Percentiles rank a stretch among this genome's conserved stretches.
Evolutionary conservation across 1,140 invertebrate genomes (phyloP).

Genomic region (Polypedilum pembai): DNA sequence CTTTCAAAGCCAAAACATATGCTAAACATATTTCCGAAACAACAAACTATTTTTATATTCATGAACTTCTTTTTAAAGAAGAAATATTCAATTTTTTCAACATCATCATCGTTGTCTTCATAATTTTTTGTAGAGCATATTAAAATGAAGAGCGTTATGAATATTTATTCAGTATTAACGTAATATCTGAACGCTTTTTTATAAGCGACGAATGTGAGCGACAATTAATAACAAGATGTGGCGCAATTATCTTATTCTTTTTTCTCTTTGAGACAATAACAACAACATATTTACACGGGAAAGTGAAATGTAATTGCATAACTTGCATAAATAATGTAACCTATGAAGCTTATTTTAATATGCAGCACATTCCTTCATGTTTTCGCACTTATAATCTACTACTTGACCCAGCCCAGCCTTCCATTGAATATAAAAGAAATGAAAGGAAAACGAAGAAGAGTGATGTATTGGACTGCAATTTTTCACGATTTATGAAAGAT

Average conservation of each 20-base stretch:
- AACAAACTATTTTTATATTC: background rate
- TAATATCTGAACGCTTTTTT: no score
- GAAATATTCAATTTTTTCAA: background rate
- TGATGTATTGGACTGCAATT: background rate
- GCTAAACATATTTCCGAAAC: constrained; percentile 17
- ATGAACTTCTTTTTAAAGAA: background rate
- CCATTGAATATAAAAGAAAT: background rate
- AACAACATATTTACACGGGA: background rate
- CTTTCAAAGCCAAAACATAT: constrained; percentile 5
- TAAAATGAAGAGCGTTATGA: no score
- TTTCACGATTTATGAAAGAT: background rate
- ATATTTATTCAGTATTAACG: no score
- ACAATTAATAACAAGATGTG: no score
- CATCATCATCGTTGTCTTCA: no score
- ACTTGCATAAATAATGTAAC: background rate
- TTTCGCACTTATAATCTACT: background rate
- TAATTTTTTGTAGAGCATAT: no score
- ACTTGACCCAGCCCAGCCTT: background rate
- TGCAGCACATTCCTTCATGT: background rate
- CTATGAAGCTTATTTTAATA: background rate
- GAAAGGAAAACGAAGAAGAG: background rate
- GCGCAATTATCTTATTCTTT: no score
- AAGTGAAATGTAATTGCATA: constrained; percentile 15
- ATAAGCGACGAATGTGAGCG: no score
- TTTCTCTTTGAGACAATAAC: background rate